Conservation (phyloP, 1,140 invertebrate genomes). For the Linepithema humile region DNA sequence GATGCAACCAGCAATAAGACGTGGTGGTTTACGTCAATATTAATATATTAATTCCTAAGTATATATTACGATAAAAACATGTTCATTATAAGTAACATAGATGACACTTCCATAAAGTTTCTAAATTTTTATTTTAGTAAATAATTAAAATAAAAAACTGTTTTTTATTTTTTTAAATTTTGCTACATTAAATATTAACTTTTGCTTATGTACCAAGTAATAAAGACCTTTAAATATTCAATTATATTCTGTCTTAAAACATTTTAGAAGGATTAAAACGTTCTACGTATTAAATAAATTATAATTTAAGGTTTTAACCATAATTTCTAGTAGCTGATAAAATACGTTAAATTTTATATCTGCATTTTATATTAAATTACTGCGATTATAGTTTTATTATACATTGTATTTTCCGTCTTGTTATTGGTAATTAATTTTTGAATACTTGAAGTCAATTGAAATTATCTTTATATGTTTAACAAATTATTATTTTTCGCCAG, state of each 20-base stretch:
- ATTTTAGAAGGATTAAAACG: no score
- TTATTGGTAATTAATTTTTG: neutral
- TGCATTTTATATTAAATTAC: no score
- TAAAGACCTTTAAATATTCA: no score
- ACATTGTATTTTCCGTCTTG: no score
- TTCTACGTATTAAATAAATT: no score
- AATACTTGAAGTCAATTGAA: neutral
- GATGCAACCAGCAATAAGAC: slow-evolving; percentile 87
- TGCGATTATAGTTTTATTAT: no score
- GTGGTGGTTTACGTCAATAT: slow-evolving; percentile 86
- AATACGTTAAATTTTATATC: no score
- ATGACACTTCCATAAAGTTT: slow-evolving; percentile 91
- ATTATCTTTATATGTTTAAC: neutral
- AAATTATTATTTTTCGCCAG: neutral
- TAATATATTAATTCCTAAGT: slow-evolving; percentile 61
- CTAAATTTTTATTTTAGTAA: slow-evolving; percentile 1
- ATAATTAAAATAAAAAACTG: neutral
- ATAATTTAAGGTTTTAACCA: no score
- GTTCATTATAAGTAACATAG: slow-evolving; percentile 97
- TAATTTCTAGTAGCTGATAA: no score
- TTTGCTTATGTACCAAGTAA: no score
- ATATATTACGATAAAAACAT: slow-evolving; percentile 81
- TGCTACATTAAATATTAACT: neutral
- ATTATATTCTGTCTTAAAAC: neutral
- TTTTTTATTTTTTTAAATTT: neutral